phyloP scores from a whole-genome alignment of 2,113 vertebrate species.

The Callorhinus ursinus region DNA sequence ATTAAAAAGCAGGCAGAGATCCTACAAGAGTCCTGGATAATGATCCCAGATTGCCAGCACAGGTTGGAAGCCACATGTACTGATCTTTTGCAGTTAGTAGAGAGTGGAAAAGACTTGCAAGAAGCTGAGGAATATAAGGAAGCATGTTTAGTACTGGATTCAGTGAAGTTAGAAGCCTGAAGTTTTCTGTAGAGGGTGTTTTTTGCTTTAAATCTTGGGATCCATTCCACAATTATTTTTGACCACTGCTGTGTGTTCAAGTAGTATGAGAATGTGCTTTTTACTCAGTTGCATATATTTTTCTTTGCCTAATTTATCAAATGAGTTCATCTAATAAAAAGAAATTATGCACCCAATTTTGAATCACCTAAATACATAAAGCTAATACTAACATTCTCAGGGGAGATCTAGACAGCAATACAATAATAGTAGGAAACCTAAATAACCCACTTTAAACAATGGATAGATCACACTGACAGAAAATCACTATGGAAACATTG shows the following conservation, averaged over 20 bases:
- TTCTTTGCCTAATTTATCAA: slow-evolving; percentile 81
- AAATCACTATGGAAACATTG: background rate
- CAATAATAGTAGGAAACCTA: background rate
- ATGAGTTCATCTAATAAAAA: slow-evolving; percentile 80
- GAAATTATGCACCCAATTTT: background rate
- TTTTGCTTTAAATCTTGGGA: slow-evolving; percentile 82
- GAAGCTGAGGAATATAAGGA: slow-evolving; percentile 95
- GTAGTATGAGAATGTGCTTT: slow-evolving; percentile 72
- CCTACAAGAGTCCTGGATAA: slow-evolving; percentile 95
- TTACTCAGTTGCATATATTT: slow-evolving; percentile 73
- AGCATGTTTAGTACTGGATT: slow-evolving; percentile 91
- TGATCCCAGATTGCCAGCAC: slow-evolving; percentile 96
- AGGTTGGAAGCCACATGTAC: slow-evolving; percentile 91
- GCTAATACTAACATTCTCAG: background rate
- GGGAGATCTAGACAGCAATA: background rate
- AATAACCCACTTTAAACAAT: background rate
- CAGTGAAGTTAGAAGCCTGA: slow-evolving; percentile 95
- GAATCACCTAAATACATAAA: background rate
- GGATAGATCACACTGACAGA: background rate
- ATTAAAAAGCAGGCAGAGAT: slow-evolving; percentile 89
- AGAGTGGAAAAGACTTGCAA: slow-evolving; percentile 93
- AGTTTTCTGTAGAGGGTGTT: slow-evolving; percentile 73
- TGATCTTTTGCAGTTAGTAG: slow-evolving; percentile 92
- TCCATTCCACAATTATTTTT: slow-evolving; percentile 89
- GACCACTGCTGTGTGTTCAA: slow-evolving; percentile 76